A percentile compares a stretch with the other conserved stretches of the same genome.
These are phyloP conservation scores for Nemoura dubitans DNA, from an alignment of 2,888 invertebrate species.

Conservation along the genomic window DNA sequence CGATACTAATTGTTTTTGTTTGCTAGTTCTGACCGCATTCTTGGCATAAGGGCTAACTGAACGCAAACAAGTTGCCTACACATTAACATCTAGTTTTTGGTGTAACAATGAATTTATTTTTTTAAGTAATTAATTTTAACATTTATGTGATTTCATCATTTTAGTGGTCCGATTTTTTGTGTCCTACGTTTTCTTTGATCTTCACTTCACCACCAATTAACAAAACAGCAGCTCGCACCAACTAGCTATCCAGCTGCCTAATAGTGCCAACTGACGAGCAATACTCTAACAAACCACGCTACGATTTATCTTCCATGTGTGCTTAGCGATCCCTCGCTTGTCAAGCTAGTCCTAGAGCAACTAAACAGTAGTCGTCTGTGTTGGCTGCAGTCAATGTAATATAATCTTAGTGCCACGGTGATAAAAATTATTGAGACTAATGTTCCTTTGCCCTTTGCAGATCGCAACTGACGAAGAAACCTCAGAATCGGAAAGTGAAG, in stretches of 20 bases:
- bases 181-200: neutral
- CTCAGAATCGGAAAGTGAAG: constrained; percentile 65
- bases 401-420: neutral
- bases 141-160: neutral
- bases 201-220: constrained; percentile 1
- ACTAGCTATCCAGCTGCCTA: neutral
- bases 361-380: neutral
- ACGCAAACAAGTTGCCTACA: neutral
- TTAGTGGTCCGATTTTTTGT: neutral
- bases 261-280: neutral
- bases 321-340: neutral
- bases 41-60: neutral
- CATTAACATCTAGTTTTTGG: neutral
- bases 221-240: neutral
- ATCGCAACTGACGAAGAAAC: constrained; percentile 71
- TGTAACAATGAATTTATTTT: neutral
- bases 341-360: neutral
- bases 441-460: constrained; percentile 58
- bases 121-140: neutral
- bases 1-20: neutral
- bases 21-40: neutral
- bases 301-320: neutral
- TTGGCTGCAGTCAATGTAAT: neutral
- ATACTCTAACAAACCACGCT: neutral
- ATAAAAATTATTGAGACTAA: neutral